Evolutionary conservation across 2,113 vertebrate species (phyloP), one percentile per base, ranked within the genome.

Genomic region (Microtus oregoni): DNA sequence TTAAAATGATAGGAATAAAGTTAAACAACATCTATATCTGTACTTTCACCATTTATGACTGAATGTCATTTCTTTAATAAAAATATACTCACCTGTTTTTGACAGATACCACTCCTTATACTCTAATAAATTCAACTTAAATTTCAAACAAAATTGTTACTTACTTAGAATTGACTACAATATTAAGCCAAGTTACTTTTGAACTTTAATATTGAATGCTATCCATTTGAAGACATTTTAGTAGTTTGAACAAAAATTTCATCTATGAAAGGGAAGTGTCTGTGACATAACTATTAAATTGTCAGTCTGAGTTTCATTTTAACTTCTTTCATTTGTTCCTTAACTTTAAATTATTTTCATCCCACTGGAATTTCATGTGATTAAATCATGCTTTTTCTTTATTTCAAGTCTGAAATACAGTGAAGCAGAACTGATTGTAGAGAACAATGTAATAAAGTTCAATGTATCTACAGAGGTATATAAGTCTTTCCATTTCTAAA

Each of bases 21-120:
- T 50, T 35, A 88, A 94, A 94, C 78, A 89, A 68, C 75, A 68
- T 81, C 63, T 97, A 19, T 89, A 81, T 94, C 85, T 92, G 10
- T 82, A 30, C 35, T 67, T 90, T 94, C 83, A 75, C 10, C 19
- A 89, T 79, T 91, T 81, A 55, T 41, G 91, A 94, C 65, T 91
- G 78, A 92, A 89, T 95, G 89, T 19, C 91, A 95, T 61, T 93
- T 93, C 47, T 61, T 94, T 93, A 96, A 86, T 96, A 93, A 86
- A 96, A 89, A 95, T 94, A 5, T 58, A 68, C 50, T 81, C 63
- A 89, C 38, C 7, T 94, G 17, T 92, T 86, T 91, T 92, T 11
- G 77, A 89, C 87, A 96, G 41, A 93, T 95, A 55, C 78, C 78
- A 68, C 91, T 94, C 12, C 55, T 82, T 86, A 61, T 70, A 91